Percentiles rank a stretch among this genome's conserved stretches.
Evolutionary conservation across 2,797 vertebrate species (phyloP).

Genomic region (Acridotheres tristis): DNA sequence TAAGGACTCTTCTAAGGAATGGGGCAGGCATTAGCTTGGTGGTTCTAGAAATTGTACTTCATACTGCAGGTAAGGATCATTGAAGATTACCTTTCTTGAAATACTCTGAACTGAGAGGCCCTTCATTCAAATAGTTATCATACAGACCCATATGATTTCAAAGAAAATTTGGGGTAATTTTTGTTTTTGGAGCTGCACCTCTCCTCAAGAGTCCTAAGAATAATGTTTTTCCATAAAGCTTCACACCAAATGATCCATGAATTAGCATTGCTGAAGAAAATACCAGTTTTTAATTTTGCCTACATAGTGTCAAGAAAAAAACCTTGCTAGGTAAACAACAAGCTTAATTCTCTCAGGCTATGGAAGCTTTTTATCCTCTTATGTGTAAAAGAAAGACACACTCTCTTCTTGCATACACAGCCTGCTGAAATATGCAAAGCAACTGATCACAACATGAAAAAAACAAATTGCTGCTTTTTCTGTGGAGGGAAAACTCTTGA

Average conservation of each 20-base stretch:
- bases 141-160: not conserved
- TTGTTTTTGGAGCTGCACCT: not conserved
- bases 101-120: not conserved
- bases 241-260: not conserved
- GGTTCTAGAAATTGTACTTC: not conserved
- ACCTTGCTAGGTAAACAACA: not conserved
- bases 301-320: not conserved
- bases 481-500: not conserved
- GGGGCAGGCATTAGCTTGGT: not conserved
- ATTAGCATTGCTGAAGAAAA: not conserved
- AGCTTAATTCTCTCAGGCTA: not conserved
- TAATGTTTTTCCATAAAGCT: not conserved
- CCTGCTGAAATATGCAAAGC: not conserved
- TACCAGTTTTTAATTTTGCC: not conserved
- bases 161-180: not conserved
- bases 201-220: not conserved
- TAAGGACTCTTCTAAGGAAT: constrained; percentile 43
- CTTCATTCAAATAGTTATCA: not conserved
- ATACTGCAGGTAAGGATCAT: not conserved
- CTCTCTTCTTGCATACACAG: not conserved
- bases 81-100: not conserved
- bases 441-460: not conserved
- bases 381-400: not conserved
- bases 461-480: not conserved
- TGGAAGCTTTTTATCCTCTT: not conserved